Evolutionary conservation across 2,797 vertebrate genomes (phyloP).

Genomic region (Vireo griseus): DNA sequence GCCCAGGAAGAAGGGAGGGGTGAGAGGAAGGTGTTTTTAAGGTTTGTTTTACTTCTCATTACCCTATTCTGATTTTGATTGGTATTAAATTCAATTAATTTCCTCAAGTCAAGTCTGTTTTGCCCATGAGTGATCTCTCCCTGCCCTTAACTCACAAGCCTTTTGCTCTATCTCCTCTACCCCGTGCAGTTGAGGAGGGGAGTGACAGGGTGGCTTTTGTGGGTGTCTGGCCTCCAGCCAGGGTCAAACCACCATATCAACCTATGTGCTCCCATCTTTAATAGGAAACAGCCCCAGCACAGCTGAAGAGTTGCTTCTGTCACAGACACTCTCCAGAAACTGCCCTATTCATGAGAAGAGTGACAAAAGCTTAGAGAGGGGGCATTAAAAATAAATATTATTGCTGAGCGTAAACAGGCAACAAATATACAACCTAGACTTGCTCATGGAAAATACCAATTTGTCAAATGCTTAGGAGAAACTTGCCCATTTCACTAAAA

Average conservation of each 20-base stretch:
- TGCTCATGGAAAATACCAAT: not conserved
- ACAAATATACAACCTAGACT: not conserved
- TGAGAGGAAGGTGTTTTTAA: not conserved
- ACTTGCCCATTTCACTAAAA: not conserved
- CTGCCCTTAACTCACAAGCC: not conserved
- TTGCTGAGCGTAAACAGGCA: not conserved
- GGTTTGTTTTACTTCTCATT: not conserved
- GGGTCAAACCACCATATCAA: accelerated
- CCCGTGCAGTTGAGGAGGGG: not conserved
- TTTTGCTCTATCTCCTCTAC: not conserved
- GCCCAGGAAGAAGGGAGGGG: not conserved
- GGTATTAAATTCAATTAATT: not conserved
- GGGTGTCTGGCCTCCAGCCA: not conserved
- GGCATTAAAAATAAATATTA: not conserved
- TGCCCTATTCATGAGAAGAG: not conserved
- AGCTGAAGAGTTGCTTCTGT: not conserved
- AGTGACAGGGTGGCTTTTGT: not conserved
- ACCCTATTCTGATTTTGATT: not conserved
- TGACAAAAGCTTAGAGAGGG: not conserved
- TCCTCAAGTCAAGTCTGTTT: not conserved
- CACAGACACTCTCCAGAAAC: not conserved
- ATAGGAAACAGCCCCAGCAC: accelerated
- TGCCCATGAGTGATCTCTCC: not conserved
- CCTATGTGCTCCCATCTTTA: not conserved
- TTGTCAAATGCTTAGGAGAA: not conserved